Evolutionary conservation across 1,140 invertebrate species (phyloP), one percentile per base, ranked within the genome.

Genomic region (Gonioctena quinquepunctata): DNA sequence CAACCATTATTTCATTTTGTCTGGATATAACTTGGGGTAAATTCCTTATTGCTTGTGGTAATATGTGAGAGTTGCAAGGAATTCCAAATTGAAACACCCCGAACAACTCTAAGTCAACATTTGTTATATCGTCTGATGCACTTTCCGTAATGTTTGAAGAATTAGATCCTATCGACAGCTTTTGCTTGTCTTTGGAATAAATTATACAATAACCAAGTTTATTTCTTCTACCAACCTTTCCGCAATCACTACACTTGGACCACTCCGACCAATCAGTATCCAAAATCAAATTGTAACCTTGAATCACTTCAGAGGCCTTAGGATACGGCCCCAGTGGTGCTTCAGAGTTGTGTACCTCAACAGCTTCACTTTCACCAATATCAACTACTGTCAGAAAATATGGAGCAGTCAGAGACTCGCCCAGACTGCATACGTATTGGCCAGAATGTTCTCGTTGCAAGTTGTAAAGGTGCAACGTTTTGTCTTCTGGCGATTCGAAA

Each of bases 191-290:
- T 57, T 77, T 68, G 26, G 64, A 76, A 42, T 82, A 80, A 66
- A 90, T 78, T n/a, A 79, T 85, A 74, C 89, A 90, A 60, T 87
- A 85, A 6, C 89, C 89, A 59, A 86, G 84, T 63, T 86, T 82
- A 27, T 85, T 76, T 76, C 80, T 82, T 74, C 84, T 85, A 0
- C 89, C 89, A 56, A 87, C 82, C 49, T 76, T 73, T 13, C 83
- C 83, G 75, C 90, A 92, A n/a, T 74, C 79, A 60, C 88, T 90
- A 77, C 90, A 92, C n/a, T 82, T 69, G 11, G 86, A 86, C 90
- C 90, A 90, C 13, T 80, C 66, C 2, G 83, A 83, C 89, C 90
- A 91, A 52, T 80, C 77, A 5, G 85, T 84, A 64, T 83, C 81
- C 59, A 86, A 49, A 69, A 81, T 78, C 63, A 86, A 68, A 72